phyloP scores from a whole-genome alignment of 2,888 invertebrate species.

The Stenichneumon culpator region DNA sequence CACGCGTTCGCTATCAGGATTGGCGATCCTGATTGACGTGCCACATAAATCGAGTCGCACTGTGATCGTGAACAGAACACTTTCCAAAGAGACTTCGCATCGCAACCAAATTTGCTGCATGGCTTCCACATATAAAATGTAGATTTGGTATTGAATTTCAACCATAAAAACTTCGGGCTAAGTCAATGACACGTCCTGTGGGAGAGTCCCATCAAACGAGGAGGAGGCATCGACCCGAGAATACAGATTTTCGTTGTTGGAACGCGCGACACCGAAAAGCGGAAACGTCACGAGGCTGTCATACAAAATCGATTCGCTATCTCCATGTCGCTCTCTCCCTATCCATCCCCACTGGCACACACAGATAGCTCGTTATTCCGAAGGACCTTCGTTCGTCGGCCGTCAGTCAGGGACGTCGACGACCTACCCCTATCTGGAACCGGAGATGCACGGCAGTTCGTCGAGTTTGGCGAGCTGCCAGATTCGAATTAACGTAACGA shows the following conservation, averaged over 20 bases:
- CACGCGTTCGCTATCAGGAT: no score
- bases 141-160: no score
- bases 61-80: no score
- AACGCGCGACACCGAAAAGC: slow-evolving; percentile 30
- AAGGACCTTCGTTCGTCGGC: slow-evolving; percentile 53
- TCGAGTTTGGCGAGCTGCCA: slow-evolving; percentile 72
- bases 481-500: slow-evolving; percentile 79
- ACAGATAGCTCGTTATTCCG: slow-evolving; percentile 69
- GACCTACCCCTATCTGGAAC: slow-evolving; percentile 60
- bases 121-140: no score
- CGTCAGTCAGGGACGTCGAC: slow-evolving; percentile 68
- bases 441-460: slow-evolving; percentile 48
- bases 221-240: neutral
- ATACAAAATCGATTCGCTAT: slow-evolving; percentile 62
- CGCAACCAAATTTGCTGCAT: no score
- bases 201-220: neutral
- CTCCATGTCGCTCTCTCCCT: slow-evolving; percentile 29
- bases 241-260: slow-evolving; percentile 16
- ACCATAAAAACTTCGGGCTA: no score
- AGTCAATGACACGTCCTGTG: slow-evolving; percentile 18
- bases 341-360: slow-evolving; percentile 25
- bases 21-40: no score
- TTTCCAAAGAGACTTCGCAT: no score
- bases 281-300: slow-evolving; percentile 46
- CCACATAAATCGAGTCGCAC: no score